Conservation (phyloP, 2,797 vertebrate species). For the Atherinosoma microstoma region DNA sequence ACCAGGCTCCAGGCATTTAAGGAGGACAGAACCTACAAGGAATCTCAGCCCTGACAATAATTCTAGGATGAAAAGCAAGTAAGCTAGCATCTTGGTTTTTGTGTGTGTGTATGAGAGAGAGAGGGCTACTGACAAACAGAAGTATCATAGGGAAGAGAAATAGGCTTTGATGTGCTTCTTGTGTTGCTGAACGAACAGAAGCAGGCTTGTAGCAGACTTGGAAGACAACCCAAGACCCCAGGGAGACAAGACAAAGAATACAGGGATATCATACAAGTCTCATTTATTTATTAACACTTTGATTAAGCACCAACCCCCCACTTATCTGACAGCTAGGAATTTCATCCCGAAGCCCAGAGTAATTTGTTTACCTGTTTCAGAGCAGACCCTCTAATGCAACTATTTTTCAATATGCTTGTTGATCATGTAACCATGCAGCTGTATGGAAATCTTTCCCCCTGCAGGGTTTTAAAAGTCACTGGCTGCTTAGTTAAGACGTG, state of each 20-base stretch:
- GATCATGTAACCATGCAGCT: slow-evolving; percentile 46
- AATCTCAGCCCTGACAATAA: slow-evolving; percentile 60
- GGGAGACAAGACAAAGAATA: slow-evolving; percentile 45
- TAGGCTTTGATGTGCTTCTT: slow-evolving; percentile 62
- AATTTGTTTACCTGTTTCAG: slow-evolving; percentile 65
- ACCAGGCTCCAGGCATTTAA: slow-evolving; percentile 50
- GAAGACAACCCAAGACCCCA: slow-evolving; percentile 43
- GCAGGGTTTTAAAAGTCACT: slow-evolving; percentile 51
- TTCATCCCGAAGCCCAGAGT: slow-evolving; percentile 39
- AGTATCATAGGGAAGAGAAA: slow-evolving; percentile 45
- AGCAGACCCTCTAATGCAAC: slow-evolving; percentile 56
- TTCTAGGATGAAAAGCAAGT: slow-evolving; percentile 50
- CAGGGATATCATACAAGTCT: slow-evolving; percentile 56
- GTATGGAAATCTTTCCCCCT: slow-evolving; percentile 52
- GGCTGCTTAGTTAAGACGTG: slow-evolving; percentile 64
- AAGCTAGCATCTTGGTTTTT: neutral
- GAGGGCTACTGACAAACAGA: slow-evolving; percentile 52
- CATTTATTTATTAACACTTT: slow-evolving; percentile 57
- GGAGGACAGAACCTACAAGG: slow-evolving; percentile 60
- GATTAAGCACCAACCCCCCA: slow-evolving; percentile 53
- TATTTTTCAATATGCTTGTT: slow-evolving; percentile 54
- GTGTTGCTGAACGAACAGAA: slow-evolving; percentile 54
- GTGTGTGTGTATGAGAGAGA: neutral
- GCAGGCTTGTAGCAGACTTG: slow-evolving; percentile 48
- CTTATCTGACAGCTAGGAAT: slow-evolving; percentile 36